These are phyloP conservation scores for Sternotherus odoratus DNA, from an alignment of 2,797 vertebrate genomes.

Conservation along the genomic window DNA sequence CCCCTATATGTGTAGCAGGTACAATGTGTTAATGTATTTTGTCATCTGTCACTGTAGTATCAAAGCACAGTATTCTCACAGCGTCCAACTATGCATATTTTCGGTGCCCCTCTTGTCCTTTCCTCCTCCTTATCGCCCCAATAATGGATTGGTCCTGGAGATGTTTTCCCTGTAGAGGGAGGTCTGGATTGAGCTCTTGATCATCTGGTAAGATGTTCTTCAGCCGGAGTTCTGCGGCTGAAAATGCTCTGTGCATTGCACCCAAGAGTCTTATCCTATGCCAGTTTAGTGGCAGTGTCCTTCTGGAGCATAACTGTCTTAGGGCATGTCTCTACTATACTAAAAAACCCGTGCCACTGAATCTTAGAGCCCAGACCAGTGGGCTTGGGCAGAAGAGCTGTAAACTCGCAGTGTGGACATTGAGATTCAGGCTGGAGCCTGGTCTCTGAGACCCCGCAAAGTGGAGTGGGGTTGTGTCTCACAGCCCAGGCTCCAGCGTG, in stretches of 20 bases:
- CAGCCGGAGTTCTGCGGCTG: conserved; percentile 32
- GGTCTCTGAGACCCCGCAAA: neutral
- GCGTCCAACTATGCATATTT: fast-evolving
- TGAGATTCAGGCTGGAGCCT: neutral
- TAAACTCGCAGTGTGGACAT: neutral
- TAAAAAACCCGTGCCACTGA: neutral
- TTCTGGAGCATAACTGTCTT: neutral
- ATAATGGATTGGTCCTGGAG: neutral
- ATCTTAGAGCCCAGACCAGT: neutral
- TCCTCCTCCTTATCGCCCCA: neutral
- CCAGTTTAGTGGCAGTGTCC: conserved; percentile 15
- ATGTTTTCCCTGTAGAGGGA: conserved; percentile 1
- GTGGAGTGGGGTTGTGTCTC: neutral
- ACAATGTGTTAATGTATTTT: neutral
- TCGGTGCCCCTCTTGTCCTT: neutral
- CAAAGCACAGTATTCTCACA: neutral
- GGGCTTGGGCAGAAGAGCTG: neutral
- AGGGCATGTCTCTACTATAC: neutral
- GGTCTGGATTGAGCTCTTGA: conserved; percentile 12
- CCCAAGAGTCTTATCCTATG: conserved; percentile 38
- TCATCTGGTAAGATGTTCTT: conserved; percentile 34
- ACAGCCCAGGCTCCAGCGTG: neutral
- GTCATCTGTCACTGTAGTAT: neutral
- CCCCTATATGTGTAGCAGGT: conserved; percentile 83
- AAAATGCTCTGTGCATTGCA: conserved; percentile 56